These are phyloP conservation scores for Ypsolopha scabrella DNA, from an alignment of 2,888 invertebrate species.

Conservation along the genomic window DNA sequence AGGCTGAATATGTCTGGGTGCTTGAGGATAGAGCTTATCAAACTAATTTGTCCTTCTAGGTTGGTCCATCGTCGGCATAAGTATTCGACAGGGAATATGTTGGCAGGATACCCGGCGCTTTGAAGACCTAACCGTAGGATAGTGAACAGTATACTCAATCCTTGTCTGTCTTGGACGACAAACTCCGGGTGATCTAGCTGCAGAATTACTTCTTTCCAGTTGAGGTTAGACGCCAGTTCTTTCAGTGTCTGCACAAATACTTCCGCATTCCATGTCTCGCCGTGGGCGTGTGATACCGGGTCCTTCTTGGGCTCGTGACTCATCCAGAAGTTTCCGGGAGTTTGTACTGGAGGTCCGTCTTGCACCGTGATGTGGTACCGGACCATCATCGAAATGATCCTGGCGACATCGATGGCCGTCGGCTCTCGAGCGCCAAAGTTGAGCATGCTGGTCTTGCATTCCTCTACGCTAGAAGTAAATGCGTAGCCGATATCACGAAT, in stretches of 20 bases:
- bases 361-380: conserved; percentile 77
- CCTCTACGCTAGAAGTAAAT: conserved; percentile 88
- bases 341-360: conserved; percentile 77
- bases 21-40: conserved; percentile 88
- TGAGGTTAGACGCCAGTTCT: conserved; percentile 86
- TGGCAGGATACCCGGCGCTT: conserved; percentile 77
- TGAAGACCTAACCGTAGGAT: conserved; percentile 86
- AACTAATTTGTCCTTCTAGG: conserved; percentile 91
- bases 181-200: conserved; percentile 95
- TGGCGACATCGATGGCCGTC: conserved; percentile 85
- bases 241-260: conserved; percentile 93
- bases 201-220: conserved; percentile 93
- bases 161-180: conserved; percentile 86
- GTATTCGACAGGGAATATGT: conserved; percentile 87
- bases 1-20: conserved; percentile 95
- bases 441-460: conserved; percentile 86
- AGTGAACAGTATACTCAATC: conserved; percentile 84
- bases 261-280: conserved; percentile 91
- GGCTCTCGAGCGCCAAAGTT: conserved; percentile 87
- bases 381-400: conserved; percentile 88
- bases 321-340: conserved; percentile 76
- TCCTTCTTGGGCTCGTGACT: conserved; percentile 70
- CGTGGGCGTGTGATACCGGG: conserved; percentile 34
- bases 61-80: conserved; percentile 94
- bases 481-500: conserved; percentile 93